These are phyloP conservation scores for Hydriomena furcata DNA, from an alignment of 2,888 invertebrate species.

Conservation along the genomic window DNA sequence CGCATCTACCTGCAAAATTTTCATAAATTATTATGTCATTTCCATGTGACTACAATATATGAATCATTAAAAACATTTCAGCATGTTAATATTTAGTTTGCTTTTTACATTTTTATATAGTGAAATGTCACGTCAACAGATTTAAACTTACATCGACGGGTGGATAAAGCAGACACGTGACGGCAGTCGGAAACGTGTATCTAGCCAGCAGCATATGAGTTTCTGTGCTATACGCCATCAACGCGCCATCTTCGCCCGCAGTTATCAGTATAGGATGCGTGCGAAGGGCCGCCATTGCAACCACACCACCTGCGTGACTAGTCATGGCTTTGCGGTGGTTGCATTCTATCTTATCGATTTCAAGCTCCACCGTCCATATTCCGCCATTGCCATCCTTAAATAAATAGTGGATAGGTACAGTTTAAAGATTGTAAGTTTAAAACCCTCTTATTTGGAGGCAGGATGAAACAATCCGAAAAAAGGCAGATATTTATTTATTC, in stretches of 20 bases:
- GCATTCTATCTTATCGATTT: constrained; percentile 72
- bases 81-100: no score
- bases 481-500: no score
- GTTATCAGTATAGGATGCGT: constrained; percentile 88
- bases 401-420: no score
- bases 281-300: constrained; percentile 87
- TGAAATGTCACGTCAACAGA: no score
- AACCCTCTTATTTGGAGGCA: no score
- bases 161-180: constrained; percentile 87
- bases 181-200: constrained; percentile 78
- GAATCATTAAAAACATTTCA: no score
- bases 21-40: no score
- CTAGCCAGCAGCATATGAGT: constrained; percentile 83
- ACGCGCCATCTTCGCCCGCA: constrained; percentile 88
- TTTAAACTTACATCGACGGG: constrained; percentile 83
- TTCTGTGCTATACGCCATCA: constrained; percentile 89
- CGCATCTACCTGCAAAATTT: constrained; percentile 85
- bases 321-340: constrained; percentile 79
- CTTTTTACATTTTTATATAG: no score
- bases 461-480: no score
- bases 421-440: background rate
- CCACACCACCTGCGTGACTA: constrained; percentile 90
- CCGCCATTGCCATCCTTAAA: constrained; percentile 93
- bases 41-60: no score
- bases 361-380: constrained; percentile 80